phyloP scores from a whole-genome alignment of 2,888 invertebrate genomes.

The Globia sparganii region DNA sequence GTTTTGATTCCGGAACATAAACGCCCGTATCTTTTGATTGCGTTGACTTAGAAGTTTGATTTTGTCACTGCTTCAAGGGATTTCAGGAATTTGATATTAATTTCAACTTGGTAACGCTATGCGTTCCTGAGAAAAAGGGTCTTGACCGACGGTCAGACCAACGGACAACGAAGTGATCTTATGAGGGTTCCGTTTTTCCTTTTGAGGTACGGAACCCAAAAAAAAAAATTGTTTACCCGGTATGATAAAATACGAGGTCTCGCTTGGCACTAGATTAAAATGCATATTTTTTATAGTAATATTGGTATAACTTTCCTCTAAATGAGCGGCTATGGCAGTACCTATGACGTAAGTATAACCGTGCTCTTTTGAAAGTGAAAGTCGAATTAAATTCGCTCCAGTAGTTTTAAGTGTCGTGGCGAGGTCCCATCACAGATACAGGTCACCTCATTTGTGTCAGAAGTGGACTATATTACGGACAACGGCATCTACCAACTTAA shows the following conservation, averaged over 20 bases:
- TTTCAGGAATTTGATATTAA: no score
- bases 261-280: neutral
- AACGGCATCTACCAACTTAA: neutral
- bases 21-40: no score
- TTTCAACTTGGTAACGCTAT: no score
- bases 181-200: no score
- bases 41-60: no score
- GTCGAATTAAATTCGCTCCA: conserved; percentile 33
- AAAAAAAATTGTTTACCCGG: neutral
- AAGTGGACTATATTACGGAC: neutral
- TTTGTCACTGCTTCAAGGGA: no score
- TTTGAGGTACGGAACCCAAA: no score
- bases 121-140: no score
- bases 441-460: conserved; percentile 3
- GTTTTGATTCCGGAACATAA: no score
- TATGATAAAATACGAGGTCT: neutral
- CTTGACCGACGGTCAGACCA: no score
- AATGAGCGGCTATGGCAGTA: neutral
- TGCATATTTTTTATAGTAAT: neutral
- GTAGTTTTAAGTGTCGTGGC: conserved; percentile 6
- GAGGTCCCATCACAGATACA: conserved; percentile 1
- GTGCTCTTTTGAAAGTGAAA: conserved; percentile 32
- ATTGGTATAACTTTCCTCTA: neutral
- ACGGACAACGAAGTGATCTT: no score
- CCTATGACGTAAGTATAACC: neutral